A percentile compares a stretch with the other conserved stretches of the same genome.
Conservation (phyloP, 2,888 invertebrate species). For the Lamproptera curius region DNA sequence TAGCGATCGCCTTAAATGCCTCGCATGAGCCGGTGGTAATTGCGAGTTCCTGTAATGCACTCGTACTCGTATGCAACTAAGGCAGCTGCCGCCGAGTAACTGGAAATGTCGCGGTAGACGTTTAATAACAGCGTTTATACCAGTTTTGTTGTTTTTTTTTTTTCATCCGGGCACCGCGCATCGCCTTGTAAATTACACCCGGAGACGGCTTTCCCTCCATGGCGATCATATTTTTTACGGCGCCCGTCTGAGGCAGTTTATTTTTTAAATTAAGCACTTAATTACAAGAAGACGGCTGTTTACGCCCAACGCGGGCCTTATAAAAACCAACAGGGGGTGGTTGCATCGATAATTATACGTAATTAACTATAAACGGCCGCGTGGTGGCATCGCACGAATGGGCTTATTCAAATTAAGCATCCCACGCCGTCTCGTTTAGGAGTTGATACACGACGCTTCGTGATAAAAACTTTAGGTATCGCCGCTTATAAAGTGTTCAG, state of each 20-base stretch:
- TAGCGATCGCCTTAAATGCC: not conserved
- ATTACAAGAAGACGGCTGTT: constrained; percentile 43
- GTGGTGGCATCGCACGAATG: constrained; percentile 29
- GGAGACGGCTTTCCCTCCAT: constrained; percentile 16
- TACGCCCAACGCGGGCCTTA: constrained; percentile 38
- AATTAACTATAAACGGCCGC: constrained; percentile 42
- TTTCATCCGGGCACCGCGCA: constrained; percentile 6
- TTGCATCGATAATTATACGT: constrained; percentile 44
- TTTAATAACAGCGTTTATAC: constrained; percentile 13
- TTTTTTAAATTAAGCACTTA: constrained; percentile 54
- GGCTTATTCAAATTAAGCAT: constrained; percentile 24
- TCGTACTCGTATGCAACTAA: not conserved
- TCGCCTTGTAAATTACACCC: constrained; percentile 18
- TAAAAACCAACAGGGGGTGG: constrained; percentile 44
- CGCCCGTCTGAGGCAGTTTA: constrained; percentile 41
- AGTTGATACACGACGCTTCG: too few species aligned
- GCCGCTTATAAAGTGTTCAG: too few species aligned
- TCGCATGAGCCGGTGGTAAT: constrained; percentile 3
- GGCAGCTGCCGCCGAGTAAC: constrained; percentile 5
- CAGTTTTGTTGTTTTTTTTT: constrained; percentile 4
- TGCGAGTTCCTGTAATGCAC: not conserved
- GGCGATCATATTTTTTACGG: constrained; percentile 28
- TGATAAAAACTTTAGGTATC: too few species aligned
- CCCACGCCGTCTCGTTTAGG: constrained; percentile 20
- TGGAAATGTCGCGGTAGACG: constrained; percentile 3